These are phyloP conservation scores for Zapornia atra DNA, from an alignment of 2,113 vertebrate genomes.

Conservation along the genomic window DNA sequence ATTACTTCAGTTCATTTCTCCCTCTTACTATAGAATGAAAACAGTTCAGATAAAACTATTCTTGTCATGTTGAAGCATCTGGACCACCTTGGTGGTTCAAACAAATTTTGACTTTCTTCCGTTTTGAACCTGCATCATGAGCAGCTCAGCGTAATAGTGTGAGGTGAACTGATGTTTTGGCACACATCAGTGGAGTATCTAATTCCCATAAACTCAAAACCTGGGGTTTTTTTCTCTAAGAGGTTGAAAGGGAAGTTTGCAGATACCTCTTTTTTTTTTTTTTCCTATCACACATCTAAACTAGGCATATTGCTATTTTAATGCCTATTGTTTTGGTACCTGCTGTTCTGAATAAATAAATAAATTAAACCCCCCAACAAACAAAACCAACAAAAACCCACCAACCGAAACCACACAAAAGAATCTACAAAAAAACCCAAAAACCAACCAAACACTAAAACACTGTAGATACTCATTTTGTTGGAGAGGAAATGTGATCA, in stretches of 20 bases:
- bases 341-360: neutral
- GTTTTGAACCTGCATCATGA: neutral
- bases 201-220: neutral
- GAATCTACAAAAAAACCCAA: fast-evolving
- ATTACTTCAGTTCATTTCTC: neutral
- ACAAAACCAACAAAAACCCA: no score
- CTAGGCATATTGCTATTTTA: neutral
- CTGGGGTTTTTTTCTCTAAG: fast-evolving
- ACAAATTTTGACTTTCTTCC: neutral
- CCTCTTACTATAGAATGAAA: neutral
- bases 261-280: neutral
- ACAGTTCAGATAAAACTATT: neutral
- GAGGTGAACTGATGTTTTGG: neutral
- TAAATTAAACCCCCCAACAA: neutral
- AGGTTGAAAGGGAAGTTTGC: neutral
- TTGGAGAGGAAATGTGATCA: neutral
- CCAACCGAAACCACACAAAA: neutral
- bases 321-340: neutral
- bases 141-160: neutral
- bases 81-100: neutral
- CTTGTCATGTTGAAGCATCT: neutral
- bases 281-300: neutral
- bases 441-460: neutral
- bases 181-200: neutral
- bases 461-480: neutral